Base-by-base conservation (phyloP, 2,113 vertebrate species). In the Oryzias javanicus region DNA sequence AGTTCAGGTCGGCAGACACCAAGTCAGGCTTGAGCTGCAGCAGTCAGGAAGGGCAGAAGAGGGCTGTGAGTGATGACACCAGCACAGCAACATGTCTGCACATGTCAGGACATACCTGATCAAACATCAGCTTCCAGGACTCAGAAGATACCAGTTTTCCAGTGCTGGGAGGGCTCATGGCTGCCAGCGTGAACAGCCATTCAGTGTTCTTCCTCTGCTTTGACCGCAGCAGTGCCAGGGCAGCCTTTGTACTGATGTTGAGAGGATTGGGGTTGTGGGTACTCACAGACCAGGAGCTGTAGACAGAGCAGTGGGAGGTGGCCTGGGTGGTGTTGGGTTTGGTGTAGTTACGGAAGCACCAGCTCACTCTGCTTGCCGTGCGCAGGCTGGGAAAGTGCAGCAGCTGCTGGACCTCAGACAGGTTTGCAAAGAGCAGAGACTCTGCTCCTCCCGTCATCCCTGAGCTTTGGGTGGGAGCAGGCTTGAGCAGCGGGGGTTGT, bases 331-430 rank as follows among this genome's bases (percentile, higher is more conserved):
- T 94, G 90, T 89, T 98, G 65, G 97, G 96, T 88, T 97, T 97
- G 8, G 94, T 95, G 85, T 97, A 96, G 90, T 95, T 98, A 75
- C 98, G 90, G 89, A 98, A 99, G 90, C 97, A 99, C 97, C 97
- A 99, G 91, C 96, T 98, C 76, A 99, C 95, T 71, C 92, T 92
- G 70, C 95, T 98, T 4, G 90, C 92, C 15, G 95, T 96, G 69
- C 96, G 94, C 58, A 98, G 91, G 87, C 94, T 98, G 0, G 96
- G 95, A 67, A 98, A 98, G 82, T 94, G 95, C 85, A 95, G 90
- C 68, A 95, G 88, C 72, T 95, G 94, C 71, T 95, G 94, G 60
- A 93, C 92, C 62, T 97, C 94, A 1, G 93, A 86, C 52, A 92
- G 77, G 0, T 98, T 94, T 0, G 93, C 92, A 67, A 96, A 85